phyloP scores from a whole-genome alignment of 1,140 invertebrate species.

The Amyelois transitella region DNA sequence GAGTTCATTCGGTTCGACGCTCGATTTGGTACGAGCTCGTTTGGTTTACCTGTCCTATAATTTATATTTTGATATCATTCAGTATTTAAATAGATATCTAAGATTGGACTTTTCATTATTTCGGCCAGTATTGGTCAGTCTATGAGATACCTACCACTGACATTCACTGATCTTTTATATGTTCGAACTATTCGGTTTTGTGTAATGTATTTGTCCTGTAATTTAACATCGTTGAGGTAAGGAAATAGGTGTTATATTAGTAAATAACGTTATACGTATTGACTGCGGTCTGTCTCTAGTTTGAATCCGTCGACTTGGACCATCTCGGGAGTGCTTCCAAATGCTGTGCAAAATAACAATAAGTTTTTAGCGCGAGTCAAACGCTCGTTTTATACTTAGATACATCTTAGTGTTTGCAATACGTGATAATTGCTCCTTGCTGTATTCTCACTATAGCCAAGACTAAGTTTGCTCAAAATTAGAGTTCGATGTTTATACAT shows the following conservation, averaged over 20 bases:
- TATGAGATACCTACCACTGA: slow-evolving; percentile 35
- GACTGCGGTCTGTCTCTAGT: slow-evolving; percentile 1
- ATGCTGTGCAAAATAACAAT: slow-evolving; percentile 27
- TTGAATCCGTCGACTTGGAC: slow-evolving; percentile 3
- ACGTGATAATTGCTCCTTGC: background rate
- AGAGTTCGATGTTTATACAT: too few relatives aligned
- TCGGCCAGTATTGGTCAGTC: slow-evolving; percentile 9
- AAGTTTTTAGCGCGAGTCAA: slow-evolving; percentile 5
- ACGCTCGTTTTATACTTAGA: background rate
- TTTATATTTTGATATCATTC: too few relatives aligned
- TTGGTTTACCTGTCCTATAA: too few relatives aligned
- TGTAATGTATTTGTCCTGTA: background rate
- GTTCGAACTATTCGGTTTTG: background rate
- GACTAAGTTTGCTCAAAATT: background rate
- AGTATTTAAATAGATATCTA: background rate
- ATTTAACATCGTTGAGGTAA: slow-evolving; percentile 11
- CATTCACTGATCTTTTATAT: slow-evolving; percentile 18
- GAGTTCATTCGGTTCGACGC: too few relatives aligned
- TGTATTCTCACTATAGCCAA: background rate
- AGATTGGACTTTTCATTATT: slow-evolving; percentile 6
- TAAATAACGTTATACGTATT: slow-evolving; percentile 7
- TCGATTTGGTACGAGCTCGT: too few relatives aligned
- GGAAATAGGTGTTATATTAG: slow-evolving; percentile 42
- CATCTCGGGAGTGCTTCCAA: slow-evolving; percentile 30
- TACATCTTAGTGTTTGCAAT: background rate